Evolutionary conservation across 1,140 invertebrate species (phyloP).

Genomic region (Eupeodes corollae): DNA sequence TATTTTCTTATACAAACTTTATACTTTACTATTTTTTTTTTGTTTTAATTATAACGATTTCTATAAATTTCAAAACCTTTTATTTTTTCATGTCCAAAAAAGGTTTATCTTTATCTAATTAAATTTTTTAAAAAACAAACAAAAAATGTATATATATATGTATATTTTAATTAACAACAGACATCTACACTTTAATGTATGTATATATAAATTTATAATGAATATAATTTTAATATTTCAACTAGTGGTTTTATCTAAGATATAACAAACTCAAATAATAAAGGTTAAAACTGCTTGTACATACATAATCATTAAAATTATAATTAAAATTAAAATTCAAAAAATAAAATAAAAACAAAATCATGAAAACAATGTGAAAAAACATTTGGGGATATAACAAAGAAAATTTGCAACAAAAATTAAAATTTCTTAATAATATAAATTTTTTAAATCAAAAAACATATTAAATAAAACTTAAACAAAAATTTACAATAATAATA

Average conservation of each 20-base stretch:
- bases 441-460: too few relatives aligned
- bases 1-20: neutral
- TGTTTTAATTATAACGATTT: too few relatives aligned
- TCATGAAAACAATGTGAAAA: neutral
- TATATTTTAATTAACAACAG: neutral
- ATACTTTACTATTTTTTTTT: too few relatives aligned
- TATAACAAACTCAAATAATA: neutral
- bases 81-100: neutral
- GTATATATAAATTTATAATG: neutral
- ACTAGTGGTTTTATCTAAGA: slow-evolving; percentile 2
- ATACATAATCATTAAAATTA: neutral
- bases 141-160: neutral
- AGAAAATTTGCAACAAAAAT: neutral
- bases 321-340: too few relatives aligned
- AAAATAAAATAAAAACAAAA: neutral
- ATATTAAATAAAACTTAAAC: too few relatives aligned
- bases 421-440: neutral
- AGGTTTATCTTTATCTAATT: neutral
- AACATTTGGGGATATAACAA: neutral
- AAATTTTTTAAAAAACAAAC: neutral
- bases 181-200: slow-evolving; percentile 2
- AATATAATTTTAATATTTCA: neutral
- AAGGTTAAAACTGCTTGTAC: neutral
- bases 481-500: too few relatives aligned
- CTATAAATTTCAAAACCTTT: too few relatives aligned